These are phyloP conservation scores for Corydoras maculifer DNA, from an alignment of 2,113 vertebrate species.

Conservation along the genomic window DNA sequence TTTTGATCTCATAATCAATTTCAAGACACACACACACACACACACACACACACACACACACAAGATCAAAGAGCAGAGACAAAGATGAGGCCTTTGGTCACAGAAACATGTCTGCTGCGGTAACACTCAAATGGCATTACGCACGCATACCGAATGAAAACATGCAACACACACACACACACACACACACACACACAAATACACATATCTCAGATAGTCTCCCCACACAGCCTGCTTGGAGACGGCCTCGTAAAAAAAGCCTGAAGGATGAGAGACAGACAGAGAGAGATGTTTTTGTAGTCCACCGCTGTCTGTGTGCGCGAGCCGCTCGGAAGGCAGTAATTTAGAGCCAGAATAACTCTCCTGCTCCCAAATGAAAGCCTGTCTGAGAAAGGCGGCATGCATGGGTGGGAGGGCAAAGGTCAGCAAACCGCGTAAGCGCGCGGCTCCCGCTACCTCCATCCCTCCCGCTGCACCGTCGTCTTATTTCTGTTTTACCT, in stretches of 20 bases:
- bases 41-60: slow-evolving; percentile 14
- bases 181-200: background rate
- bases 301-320: background rate
- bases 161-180: slow-evolving; percentile 11
- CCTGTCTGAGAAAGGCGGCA: slow-evolving; percentile 15
- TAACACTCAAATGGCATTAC: slow-evolving; percentile 31
- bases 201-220: slow-evolving; percentile 16
- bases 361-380: slow-evolving; percentile 27
- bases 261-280: slow-evolving; percentile 3
- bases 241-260: background rate
- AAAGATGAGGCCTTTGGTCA: slow-evolving; percentile 30
- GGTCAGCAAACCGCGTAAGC: slow-evolving; percentile 16
- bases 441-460: background rate
- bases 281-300: slow-evolving; percentile 11
- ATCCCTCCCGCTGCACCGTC: background rate
- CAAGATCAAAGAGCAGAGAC: slow-evolving; percentile 26
- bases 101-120: slow-evolving; percentile 31
- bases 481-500: background rate
- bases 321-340: slow-evolving; percentile 14
- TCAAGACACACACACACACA: slow-evolving; percentile 13
- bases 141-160: slow-evolving; percentile 23
- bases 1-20: no score
- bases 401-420: slow-evolving; percentile 26
- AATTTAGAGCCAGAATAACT: slow-evolving; percentile 35
- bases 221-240: slow-evolving; percentile 13